Evolutionary conservation across 2,113 vertebrate species (phyloP).

Genomic region (Chiloscyllium plagiosum): DNA sequence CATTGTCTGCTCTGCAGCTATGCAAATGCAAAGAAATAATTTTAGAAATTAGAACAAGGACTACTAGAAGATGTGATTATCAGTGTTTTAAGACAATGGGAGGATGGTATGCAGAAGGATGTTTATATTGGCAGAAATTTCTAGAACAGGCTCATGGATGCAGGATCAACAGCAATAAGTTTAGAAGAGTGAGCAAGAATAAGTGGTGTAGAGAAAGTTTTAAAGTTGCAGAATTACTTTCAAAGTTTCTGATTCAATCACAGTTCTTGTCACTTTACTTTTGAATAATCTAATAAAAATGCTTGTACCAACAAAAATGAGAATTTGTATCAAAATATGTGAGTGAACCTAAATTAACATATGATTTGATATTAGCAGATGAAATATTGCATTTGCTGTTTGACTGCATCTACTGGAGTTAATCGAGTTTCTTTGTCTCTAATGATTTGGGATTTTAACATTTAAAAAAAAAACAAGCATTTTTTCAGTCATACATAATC

Average conservation of each 20-base stretch:
- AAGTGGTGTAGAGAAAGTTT: background rate
- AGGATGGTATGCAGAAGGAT: background rate
- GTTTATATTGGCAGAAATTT: too few relatives aligned
- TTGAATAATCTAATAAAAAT: background rate
- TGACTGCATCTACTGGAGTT: background rate
- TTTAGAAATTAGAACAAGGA: background rate
- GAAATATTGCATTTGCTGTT: slow-evolving; percentile 8
- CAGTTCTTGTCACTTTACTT: background rate
- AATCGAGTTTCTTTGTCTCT: background rate
- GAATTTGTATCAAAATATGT: background rate
- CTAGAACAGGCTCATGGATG: too few relatives aligned
- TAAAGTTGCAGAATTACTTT: background rate
- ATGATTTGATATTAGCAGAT: background rate
- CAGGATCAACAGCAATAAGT: background rate
- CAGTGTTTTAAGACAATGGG: background rate
- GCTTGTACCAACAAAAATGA: background rate
- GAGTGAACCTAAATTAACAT: background rate
- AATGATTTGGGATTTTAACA: background rate
- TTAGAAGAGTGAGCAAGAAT: background rate
- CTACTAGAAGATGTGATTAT: background rate
- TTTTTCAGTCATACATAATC: background rate
- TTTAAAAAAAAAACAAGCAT: background rate
- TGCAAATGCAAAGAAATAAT: background rate
- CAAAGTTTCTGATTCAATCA: background rate
- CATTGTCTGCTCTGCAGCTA: background rate